Base-by-base conservation (phyloP, 2,113 vertebrate genomes). In the Zosterops hypoxanthus region DNA sequence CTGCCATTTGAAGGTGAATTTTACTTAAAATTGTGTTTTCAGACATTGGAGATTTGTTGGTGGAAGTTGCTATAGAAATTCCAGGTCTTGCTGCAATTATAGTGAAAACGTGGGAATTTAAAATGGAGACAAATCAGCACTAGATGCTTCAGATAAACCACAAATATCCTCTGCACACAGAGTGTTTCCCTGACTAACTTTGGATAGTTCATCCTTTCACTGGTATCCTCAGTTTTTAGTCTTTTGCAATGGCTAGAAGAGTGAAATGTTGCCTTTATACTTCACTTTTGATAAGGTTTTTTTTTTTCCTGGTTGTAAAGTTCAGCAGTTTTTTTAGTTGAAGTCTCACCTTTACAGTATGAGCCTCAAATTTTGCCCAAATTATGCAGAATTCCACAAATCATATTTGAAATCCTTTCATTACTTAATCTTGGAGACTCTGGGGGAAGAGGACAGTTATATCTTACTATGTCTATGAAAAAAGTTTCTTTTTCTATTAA, bases 371-470 rank as follows among this genome's bases (percentile, higher is more conserved):
- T 36, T 55, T 76, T 3, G 55, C 36, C 5, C 0, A 42, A 34
- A 47, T 60, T 14, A 26, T 16, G 4, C 13, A 65, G 8, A 57
- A 88, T 60, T 77, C 19, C 41, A 21, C 12, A 66, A 61, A 53
- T 69, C 4, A 8, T 31, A 19, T 57, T 79, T 55, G 2, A 9
- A 87, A 24, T 49, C 7, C 3, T 82, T 72, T 39, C 14, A 42
- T 46, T 72, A 23, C 5, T 78, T 11, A 4, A 23, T 21, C 11
- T 46, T 52, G n/a, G 24, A 47, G 19, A 25, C 2, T 15, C 1
- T 57, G n/a, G 10, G 16, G 5, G 5, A 33, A 17, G 4, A 3
- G 8, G 2, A 8, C 5, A 31, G 11, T 3, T 53, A 1, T 49
- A 6, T 19, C 9, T 47, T 41, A 3, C 5, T 29, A 5, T 19